Evolutionary conservation across 2,797 vertebrate species (phyloP), one percentile per base, ranked within the genome.

Genomic region (Rhinella marina): DNA sequence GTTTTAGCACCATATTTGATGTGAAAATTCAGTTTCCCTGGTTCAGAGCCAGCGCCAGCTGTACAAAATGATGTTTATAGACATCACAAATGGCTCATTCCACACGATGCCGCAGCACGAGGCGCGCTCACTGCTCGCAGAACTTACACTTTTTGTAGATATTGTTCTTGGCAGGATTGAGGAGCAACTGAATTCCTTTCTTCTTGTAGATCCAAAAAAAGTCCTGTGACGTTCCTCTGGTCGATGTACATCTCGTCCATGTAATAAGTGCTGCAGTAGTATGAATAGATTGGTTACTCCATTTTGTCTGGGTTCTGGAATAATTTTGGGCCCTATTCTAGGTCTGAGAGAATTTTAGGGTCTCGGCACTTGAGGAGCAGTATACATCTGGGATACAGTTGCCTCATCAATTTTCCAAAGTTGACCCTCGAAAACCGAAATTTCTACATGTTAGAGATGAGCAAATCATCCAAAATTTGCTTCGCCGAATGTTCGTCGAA

Each of bases 1-100:
- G 72, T 85, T 85, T 85, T 77, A 85, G 72, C 72, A 76, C 72
- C 83, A 77, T 59, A 85, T 77, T 85, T 77, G 83, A 76, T 85
- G 72, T 62, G 72, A 77, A 76, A 85, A 85, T 76, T 85, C 83
- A 85, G 83, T 85, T 85, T 75, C 83, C 19, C 57, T 85, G 83
- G 70, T 85, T 75, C 56, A 21, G 25, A 77, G 83, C 83, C 83
- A 85, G 64, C 62, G 83, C 56, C 83, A 84, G 83, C 83, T 77
- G 70, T 61, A 62, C 83, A 76, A 29, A 85, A 76, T 85, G 19
- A 85, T 76, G 72, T 77, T 85, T 76, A 85, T 62, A 62, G 57
- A 77, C 72, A 50, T 52, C 29, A 48, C 41, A 59, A 27, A 64
- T 52, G 72, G 83, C 57, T 75, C 83, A 48, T 64, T 62, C 72